A percentile compares a stretch with the other conserved stretches of the same genome.
Conservation (phyloP, 2,888 invertebrate genomes). For the Stomorhina lunata region DNA sequence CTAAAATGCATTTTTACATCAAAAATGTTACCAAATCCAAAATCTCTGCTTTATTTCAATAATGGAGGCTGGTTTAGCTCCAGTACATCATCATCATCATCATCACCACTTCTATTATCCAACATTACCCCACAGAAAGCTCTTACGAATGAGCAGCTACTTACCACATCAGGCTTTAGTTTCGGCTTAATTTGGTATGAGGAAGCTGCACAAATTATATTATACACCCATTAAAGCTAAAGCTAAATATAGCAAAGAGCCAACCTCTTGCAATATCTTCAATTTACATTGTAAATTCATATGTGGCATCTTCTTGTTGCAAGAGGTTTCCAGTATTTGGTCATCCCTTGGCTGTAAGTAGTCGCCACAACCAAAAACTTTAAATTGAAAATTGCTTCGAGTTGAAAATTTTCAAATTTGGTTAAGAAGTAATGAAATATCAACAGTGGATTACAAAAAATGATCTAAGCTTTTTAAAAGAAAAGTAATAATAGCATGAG, state of each 20-base stretch:
- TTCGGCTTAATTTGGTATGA: slow-evolving; percentile 19
- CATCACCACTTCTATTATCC: neutral
- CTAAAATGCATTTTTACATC: slow-evolving; percentile 45
- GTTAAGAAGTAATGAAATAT: neutral
- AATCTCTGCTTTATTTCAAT: neutral
- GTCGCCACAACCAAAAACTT: slow-evolving; percentile 21
- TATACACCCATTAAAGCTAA: neutral
- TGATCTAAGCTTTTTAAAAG: too few species aligned
- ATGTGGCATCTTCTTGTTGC: slow-evolving; percentile 23
- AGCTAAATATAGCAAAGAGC: neutral
- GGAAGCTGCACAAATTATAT: slow-evolving; percentile 46
- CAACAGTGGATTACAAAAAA: neutral
- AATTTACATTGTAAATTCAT: slow-evolving; percentile 26
- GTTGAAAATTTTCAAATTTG: neutral
- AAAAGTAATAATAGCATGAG: too few species aligned
- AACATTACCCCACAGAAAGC: neutral
- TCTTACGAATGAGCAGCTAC: neutral
- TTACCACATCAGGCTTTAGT: neutral
- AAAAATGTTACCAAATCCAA: slow-evolving; percentile 22
- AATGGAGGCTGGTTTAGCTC: neutral
- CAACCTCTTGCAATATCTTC: too few species aligned
- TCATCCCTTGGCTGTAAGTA: neutral
- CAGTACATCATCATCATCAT: neutral
- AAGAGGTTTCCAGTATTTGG: neutral
- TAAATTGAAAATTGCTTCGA: slow-evolving; percentile 35